These are phyloP conservation scores for Hermaeophaga mercurialis DNA, from an alignment of 2,888 invertebrate species.

Conservation along the genomic window DNA sequence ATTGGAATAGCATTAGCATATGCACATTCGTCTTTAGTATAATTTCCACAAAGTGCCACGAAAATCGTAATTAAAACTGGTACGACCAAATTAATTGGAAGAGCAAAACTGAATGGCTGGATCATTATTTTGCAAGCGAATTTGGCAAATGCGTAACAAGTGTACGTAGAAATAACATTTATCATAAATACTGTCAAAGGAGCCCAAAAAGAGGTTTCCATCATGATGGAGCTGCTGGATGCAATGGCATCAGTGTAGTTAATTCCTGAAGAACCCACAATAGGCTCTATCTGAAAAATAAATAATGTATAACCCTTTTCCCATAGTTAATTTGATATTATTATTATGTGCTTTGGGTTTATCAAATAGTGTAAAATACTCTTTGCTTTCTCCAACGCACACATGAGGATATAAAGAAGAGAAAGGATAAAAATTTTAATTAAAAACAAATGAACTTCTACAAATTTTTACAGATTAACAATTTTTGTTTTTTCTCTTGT, in stretches of 20 bases:
- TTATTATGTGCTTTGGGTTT: too few species aligned
- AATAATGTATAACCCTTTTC: too few species aligned
- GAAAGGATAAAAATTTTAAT: too few species aligned
- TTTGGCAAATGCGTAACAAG: constrained; percentile 73
- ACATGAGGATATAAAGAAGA: too few species aligned
- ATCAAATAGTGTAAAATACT: too few species aligned
- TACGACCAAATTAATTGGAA: constrained; percentile 78
- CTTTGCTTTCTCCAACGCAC: too few species aligned
- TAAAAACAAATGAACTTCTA: too few species aligned
- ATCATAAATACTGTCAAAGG: constrained; percentile 68
- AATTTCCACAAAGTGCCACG: constrained; percentile 69
- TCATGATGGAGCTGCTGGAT: constrained; percentile 34
- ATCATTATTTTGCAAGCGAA: constrained; percentile 89
- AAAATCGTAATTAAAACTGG: constrained; percentile 65
- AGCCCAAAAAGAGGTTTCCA: constrained; percentile 52
- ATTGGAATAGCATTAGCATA: constrained; percentile 79
- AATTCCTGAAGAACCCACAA: constrained; percentile 49
- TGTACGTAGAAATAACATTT: constrained; percentile 69
- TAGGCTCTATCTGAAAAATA: constrained; percentile 58
- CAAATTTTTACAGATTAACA: too few species aligned
- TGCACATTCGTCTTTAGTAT: constrained; percentile 69
- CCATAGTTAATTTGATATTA: too few species aligned
- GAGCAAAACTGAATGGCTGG: constrained; percentile 84
- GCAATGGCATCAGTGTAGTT: constrained; percentile 45
- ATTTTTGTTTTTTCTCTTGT: too few species aligned